Conservation (phyloP, 1,140 invertebrate genomes). For the Dolichoris vasculosae region DNA sequence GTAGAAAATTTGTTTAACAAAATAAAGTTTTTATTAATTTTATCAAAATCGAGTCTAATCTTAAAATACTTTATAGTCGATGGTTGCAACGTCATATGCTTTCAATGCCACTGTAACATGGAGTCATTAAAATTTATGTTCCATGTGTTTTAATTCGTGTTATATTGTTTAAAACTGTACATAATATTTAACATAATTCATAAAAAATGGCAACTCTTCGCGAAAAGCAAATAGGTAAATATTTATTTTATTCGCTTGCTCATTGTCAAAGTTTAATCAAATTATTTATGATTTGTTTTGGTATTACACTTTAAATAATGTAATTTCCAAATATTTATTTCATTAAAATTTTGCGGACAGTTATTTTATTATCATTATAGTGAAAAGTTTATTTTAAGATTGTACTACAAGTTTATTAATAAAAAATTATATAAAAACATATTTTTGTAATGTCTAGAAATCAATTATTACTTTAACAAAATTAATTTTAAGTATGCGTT, state of each 20-base stretch:
- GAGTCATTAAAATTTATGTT: slow-evolving; percentile 40
- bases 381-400: too few relatives aligned
- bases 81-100: slow-evolving; percentile 50
- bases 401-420: too few relatives aligned
- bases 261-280: slow-evolving; percentile 43
- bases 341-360: background rate
- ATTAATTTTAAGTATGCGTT: too few relatives aligned
- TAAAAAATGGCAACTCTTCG: slow-evolving; percentile 80
- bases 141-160: slow-evolving; percentile 43
- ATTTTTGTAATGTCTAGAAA: too few relatives aligned
- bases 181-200: background rate
- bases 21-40: background rate
- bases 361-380: background rate
- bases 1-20: background rate
- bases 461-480: too few relatives aligned
- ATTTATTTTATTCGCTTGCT: slow-evolving; percentile 51
- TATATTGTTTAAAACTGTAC: slow-evolving; percentile 36
- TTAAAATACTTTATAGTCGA: background rate
- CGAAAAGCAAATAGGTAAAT: slow-evolving; percentile 83
- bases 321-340: background rate
- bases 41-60: slow-evolving; percentile 3
- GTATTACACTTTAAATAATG: background rate
- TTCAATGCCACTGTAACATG: slow-evolving; percentile 20
- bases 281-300: background rate
- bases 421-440: too few relatives aligned